Evolutionary conservation across 2,888 invertebrate genomes (phyloP), one percentile per base, ranked within the genome.

Genomic region (Quadroppia sp.): DNA sequence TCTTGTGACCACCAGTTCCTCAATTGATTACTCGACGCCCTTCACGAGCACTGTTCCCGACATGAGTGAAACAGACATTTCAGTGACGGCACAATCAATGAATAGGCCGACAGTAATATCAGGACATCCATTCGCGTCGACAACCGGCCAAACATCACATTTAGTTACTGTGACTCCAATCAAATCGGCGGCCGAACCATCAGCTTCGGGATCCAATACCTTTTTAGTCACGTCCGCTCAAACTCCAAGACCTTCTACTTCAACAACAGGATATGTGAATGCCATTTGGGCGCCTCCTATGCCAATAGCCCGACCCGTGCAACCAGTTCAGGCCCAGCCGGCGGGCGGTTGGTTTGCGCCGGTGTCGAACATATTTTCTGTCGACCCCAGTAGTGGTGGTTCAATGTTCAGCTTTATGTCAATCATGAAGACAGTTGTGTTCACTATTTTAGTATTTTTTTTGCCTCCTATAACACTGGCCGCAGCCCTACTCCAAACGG

Each of bases 241-340:
- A 25, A 64, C 72, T 25, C 25, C 40, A 1, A 17, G 61, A 2
- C 72, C 72, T 15, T 64, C 56, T 9, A 30, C 56, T 36, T 17
- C 40, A 20, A 30, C 71, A 0, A 48, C 67, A 17, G 61, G 61
- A 32, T 72, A 72, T 13, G 67, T 71, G n/a, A 73, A 71, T 25
- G 50, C 70, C 17, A 74, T 74, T 40, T 73, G 56, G 56, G 71
- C 74, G 30, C 74, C 74, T 15, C 74, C 74, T 6, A 74, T 74
- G 74, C 74, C 74, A 32, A 17, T 71, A 1, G 56, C 56, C 17
- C 40, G 71, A 32, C 71, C 71, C 20, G 20, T 71, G 20, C 48
- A 25, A 11, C 17, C 59, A 2, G 25, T 59, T 15, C 59, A 59
- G 20, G 17, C 36, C 2, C 17, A 17, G 4, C 36, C 40, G n/a